Conservation (phyloP, 1,140 invertebrate species). For the Neodiprion virginianus region DNA sequence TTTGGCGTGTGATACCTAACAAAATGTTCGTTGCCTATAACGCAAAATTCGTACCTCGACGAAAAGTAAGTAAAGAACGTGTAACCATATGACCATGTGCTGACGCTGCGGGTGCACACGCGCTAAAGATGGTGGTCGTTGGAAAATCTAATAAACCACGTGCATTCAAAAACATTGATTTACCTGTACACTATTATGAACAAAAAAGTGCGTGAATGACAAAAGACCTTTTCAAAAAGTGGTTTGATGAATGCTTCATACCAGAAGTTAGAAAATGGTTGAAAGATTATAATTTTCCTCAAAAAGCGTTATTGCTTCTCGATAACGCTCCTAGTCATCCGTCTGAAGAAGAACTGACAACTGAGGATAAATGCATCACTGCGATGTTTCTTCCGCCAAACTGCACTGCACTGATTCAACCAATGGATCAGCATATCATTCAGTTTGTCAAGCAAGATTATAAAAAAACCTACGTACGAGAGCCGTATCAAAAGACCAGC, state of each 20-base stretch:
- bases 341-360: constrained; percentile 47
- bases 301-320: constrained; percentile 8
- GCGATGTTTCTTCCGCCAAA: constrained; percentile 55
- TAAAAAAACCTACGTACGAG: constrained; percentile 19
- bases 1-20: constrained; percentile 41
- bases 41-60: constrained; percentile 34
- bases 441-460: constrained; percentile 37
- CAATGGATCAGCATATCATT: constrained; percentile 52
- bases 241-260: constrained; percentile 36
- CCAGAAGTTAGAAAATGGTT: constrained; percentile 45
- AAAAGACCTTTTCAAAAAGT: constrained; percentile 43
- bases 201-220: constrained; percentile 50
- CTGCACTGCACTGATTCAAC: constrained; percentile 50
- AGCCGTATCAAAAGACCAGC: neutral
- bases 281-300: constrained; percentile 45
- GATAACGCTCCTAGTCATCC: constrained; percentile 43
- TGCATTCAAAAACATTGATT: constrained; percentile 44
- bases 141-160: constrained; percentile 50
- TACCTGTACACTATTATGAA: constrained; percentile 45
- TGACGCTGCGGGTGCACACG: constrained; percentile 42
- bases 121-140: constrained; percentile 46
- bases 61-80: constrained; percentile 48
- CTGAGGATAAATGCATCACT: constrained; percentile 48
- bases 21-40: constrained; percentile 42
- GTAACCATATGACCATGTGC: constrained; percentile 48